Evolutionary conservation across 2,113 vertebrate species (phyloP).

Genomic region (Sapayoa aenigma): DNA sequence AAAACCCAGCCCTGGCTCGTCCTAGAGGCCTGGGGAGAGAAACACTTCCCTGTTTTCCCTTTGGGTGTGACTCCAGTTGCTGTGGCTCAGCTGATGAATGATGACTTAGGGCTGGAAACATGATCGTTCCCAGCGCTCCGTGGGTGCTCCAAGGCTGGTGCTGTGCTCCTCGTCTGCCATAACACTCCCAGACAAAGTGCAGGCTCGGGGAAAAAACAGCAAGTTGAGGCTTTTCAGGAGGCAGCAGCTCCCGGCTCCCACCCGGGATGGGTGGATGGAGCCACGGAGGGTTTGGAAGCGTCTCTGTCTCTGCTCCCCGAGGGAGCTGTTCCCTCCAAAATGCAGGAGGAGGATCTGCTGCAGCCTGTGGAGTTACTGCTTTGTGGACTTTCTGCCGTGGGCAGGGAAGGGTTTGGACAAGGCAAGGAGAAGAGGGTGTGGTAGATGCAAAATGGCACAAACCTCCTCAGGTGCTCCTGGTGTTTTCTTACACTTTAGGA

Average conservation of each 20-base stretch:
- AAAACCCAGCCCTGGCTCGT: not conserved
- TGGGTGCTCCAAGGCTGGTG: not conserved
- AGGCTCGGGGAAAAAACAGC: rapidly evolving
- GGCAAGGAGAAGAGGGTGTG: not conserved
- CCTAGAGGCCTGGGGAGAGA: rapidly evolving
- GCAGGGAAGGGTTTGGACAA: not conserved
- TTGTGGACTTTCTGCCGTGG: not conserved
- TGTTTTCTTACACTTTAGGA: not conserved
- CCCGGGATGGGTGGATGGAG: not conserved
- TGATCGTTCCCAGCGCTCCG: not conserved
- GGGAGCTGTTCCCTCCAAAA: not conserved
- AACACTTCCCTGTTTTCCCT: not conserved
- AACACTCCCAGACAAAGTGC: not conserved
- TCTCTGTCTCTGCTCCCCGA: not conserved
- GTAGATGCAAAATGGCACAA: not conserved
- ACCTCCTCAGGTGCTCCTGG: not conserved
- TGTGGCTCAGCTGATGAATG: constrained; percentile 1
- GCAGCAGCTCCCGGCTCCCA: rapidly evolving
- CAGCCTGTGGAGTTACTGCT: not conserved
- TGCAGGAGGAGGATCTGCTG: not conserved
- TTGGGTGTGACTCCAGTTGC: not conserved
- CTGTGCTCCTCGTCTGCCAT: not conserved
- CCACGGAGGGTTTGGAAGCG: not conserved
- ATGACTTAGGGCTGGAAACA: not conserved
- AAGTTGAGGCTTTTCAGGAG: rapidly evolving